Base-by-base conservation (phyloP, 2,113 vertebrate genomes). In the Cygnus buccinator region DNA sequence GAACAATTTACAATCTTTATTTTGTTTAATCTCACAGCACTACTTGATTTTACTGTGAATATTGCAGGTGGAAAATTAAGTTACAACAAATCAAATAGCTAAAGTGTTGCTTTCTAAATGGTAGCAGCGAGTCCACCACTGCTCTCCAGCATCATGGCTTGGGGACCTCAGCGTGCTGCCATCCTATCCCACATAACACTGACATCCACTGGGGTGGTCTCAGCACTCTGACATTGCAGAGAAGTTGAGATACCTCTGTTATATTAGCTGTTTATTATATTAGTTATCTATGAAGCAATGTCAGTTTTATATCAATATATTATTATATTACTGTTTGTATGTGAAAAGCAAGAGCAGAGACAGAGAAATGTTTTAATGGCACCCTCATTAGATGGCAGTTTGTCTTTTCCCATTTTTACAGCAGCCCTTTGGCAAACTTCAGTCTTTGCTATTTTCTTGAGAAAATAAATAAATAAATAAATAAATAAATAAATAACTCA, bases 91-190 rank as follows among this genome's bases (percentile, higher is more conserved):
- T 10, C 9, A n/a, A 11, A 11, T 65, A 58, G 44, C 13, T 7
- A 33, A 10, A 14, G 7, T 28, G 5, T 13, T 67, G 12, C 44
- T 78, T 48, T 22, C 37, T 59, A 33, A 65, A 23, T 9, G 6
- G 28, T 43, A 22, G 8, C 18, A 39, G 23, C 4, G 17, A 6
- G 23, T 41, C 55, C 28, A 44, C 2, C 6, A 17, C 12, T 7
- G 7, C 43, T 41, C 13, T 68, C 18, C n/a, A 43, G 5, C 26
- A n/a, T 2, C 1, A 0, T 29, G 14, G 2, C 3, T 18, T 68
- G 28, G 11, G 13, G 10, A 35, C 10, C 21, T 44, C 46, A 52
- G 4, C 0, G 0, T 57, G 31, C 11, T 85, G 31, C 19, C 31
- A 12, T 18, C 7, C 16, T 37, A 4, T 37, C 8, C 11, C 21